These are phyloP conservation scores for Struthidea cinerea DNA, from an alignment of 2,113 vertebrate species.

Conservation along the genomic window DNA sequence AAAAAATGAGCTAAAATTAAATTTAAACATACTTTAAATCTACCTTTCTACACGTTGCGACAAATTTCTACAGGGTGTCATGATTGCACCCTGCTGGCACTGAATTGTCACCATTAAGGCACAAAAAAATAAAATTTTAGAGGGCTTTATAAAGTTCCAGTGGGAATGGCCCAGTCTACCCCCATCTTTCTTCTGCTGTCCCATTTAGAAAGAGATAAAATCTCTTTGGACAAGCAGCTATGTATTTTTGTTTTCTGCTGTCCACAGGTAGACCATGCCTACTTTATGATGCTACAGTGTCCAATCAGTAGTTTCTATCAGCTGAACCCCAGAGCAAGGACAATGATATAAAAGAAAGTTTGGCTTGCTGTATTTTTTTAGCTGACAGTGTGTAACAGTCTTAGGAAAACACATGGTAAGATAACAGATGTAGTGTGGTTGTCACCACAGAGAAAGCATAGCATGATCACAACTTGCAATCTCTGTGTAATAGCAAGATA, in stretches of 20 bases:
- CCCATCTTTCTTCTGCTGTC: neutral
- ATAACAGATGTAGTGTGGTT: neutral
- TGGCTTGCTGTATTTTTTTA: neutral
- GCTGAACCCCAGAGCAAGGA: neutral
- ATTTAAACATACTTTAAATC: neutral
- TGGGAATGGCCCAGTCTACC: neutral
- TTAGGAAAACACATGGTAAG: neutral
- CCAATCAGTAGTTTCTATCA: neutral
- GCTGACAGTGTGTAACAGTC: neutral
- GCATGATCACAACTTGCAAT: neutral
- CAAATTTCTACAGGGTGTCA: neutral
- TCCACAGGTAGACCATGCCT: neutral
- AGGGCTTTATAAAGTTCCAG: neutral
- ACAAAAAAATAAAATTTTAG: neutral
- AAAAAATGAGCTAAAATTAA: neutral
- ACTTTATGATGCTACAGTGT: neutral
- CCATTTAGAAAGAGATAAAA: neutral
- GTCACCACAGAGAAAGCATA: neutral
- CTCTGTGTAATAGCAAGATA: neutral
- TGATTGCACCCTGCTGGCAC: neutral
- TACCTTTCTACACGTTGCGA: neutral
- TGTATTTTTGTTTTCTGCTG: neutral
- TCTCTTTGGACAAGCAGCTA: neutral
- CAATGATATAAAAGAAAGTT: neutral
- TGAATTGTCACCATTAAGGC: neutral